Percentiles rank a stretch among this genome's conserved stretches.
Conservation (phyloP, 2,797 vertebrate genomes). For the Melanotaenia boesemani region DNA sequence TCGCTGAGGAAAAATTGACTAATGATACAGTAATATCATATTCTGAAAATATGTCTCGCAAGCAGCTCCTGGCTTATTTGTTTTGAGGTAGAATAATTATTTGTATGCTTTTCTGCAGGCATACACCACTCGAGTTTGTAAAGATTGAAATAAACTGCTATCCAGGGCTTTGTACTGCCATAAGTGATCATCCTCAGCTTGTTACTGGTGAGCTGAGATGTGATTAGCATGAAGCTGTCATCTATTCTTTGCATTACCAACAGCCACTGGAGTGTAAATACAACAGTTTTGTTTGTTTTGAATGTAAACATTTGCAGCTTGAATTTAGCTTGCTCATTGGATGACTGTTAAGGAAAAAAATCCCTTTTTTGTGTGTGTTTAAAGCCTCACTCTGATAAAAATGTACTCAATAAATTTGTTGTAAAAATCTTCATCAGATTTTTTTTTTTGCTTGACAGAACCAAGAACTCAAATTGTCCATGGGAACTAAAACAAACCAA, state of each 20-base stretch:
- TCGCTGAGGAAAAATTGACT: conserved; percentile 48
- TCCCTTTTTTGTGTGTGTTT: conserved; percentile 45
- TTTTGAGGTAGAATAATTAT: conserved; percentile 44
- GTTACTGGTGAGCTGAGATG: conserved; percentile 46
- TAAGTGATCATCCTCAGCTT: conserved; percentile 52
- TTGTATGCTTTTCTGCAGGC: conserved; percentile 50
- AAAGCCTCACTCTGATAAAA: conserved; percentile 51
- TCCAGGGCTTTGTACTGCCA: conserved; percentile 53
- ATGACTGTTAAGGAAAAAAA: conserved; percentile 41
- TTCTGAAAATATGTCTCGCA: conserved; percentile 32
- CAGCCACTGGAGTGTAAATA: conserved; percentile 70
- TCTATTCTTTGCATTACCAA: conserved; percentile 47
- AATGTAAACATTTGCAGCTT: conserved; percentile 53
- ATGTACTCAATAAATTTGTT: conserved; percentile 75
- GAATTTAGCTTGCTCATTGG: conserved; percentile 43
- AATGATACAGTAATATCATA: conserved; percentile 50
- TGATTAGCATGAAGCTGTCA: conserved; percentile 50
- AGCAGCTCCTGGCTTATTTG: conserved; percentile 58
- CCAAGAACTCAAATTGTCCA: background rate
- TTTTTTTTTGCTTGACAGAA: conserved; percentile 1
- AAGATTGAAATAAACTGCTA: conserved; percentile 54
- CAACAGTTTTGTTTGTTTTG: conserved; percentile 45
- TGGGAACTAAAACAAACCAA: too few species aligned
- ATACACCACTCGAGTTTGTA: conserved; percentile 47
- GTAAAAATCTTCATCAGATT: conserved; percentile 21